phyloP scores from a whole-genome alignment of 1,140 invertebrate genomes.

The Amphibalanus amphitrite region DNA sequence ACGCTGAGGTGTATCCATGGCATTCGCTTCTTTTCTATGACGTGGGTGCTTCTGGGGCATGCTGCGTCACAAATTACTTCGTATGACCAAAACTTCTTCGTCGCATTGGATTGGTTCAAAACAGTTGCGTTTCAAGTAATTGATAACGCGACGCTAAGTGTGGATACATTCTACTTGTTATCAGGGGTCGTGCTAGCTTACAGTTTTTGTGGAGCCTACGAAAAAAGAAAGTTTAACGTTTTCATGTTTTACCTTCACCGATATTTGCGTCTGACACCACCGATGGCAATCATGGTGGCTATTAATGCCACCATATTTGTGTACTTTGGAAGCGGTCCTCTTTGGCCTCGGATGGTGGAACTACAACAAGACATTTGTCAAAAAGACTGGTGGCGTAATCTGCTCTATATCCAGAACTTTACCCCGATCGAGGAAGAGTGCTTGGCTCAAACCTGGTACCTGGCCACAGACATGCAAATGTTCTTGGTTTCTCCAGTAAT shows the following conservation, averaged over 20 bases:
- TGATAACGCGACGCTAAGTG: background rate
- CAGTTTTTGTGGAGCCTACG: background rate
- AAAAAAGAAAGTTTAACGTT: background rate
- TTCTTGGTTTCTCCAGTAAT: background rate
- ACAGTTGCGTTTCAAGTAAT: background rate
- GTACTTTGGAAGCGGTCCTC: background rate
- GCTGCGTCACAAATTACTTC: background rate
- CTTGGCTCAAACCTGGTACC: background rate
- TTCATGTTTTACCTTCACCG: background rate
- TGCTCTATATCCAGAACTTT: background rate
- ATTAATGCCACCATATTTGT: background rate
- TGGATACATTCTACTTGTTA: background rate
- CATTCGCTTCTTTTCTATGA: background rate
- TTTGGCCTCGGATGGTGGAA: background rate
- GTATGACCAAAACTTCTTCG: background rate
- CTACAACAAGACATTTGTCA: background rate
- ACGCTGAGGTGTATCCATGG: background rate
- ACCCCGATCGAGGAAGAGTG: background rate
- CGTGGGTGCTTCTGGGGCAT: background rate
- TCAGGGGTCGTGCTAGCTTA: background rate
- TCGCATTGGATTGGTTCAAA: background rate
- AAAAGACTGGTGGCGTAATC: background rate
- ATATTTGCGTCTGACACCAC: background rate
- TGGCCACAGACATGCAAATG: background rate
- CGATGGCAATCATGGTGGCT: background rate